Conservation (phyloP, 2,797 vertebrate species). For the Protosalanx chinensis region DNA sequence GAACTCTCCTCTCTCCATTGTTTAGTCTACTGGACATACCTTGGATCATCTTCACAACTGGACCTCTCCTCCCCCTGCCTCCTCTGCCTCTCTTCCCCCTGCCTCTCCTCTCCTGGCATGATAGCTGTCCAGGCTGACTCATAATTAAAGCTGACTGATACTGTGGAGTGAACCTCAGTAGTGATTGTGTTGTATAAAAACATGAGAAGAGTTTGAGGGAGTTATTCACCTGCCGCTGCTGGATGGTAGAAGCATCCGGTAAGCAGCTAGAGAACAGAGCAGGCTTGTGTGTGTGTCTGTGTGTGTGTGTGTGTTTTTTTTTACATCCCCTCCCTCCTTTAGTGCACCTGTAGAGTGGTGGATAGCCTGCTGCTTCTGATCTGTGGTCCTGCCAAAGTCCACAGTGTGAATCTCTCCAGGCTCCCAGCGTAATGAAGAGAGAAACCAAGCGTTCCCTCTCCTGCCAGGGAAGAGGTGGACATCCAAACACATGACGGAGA, state of each 20-base stretch:
- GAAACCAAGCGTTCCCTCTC: constrained; percentile 30
- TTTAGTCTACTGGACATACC: constrained; percentile 72
- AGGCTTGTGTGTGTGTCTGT: constrained; percentile 20
- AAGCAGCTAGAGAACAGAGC: constrained; percentile 32
- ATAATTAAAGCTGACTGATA: constrained; percentile 34
- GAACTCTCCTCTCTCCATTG: constrained; percentile 67
- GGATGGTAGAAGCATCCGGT: constrained; percentile 27
- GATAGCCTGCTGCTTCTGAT: constrained; percentile 34
- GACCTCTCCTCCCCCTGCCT: constrained; percentile 24
- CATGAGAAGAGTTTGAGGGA: constrained; percentile 36
- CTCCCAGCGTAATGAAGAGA: constrained; percentile 20
- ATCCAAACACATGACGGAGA: constrained; percentile 54
- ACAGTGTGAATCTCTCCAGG: constrained; percentile 31
- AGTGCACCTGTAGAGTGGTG: constrained; percentile 45
- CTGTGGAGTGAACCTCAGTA: constrained; percentile 35
- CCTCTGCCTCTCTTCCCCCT: no score
- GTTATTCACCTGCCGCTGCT: constrained; percentile 17
- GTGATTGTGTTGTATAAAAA: constrained; percentile 40
- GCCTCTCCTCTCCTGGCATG: no score
- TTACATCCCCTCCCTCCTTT: background rate
- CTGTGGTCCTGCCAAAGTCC: constrained; percentile 43
- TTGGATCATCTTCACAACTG: constrained; percentile 67
- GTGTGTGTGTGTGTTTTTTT: constrained; percentile 23
- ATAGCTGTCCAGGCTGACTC: background rate
- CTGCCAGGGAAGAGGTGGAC: constrained; percentile 33